Evolutionary conservation across 2,113 vertebrate genomes (phyloP).

Genomic region (Crotophaga sulcirostris): DNA sequence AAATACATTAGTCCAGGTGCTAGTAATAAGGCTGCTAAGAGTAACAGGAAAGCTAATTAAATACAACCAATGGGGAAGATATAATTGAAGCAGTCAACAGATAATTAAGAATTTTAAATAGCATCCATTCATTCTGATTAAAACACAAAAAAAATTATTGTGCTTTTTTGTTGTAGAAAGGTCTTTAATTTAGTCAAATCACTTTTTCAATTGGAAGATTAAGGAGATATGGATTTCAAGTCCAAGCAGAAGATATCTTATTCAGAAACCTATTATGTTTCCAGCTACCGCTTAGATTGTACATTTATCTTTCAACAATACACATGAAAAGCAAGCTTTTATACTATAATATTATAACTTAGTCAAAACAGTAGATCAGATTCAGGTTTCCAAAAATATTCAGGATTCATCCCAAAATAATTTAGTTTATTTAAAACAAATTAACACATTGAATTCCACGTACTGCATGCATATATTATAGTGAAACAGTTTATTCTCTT

Average conservation of each 20-base stretch:
- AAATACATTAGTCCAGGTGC: background rate
- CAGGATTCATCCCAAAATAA: background rate
- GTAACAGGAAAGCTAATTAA: background rate
- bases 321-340: background rate
- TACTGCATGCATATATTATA: background rate
- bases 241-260: background rate
- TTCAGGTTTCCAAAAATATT: background rate
- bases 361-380: background rate
- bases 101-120: slow-evolving; percentile 9
- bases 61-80: background rate
- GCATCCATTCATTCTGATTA: background rate
- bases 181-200: background rate
- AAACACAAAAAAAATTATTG: background rate
- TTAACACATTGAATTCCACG: background rate
- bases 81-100: background rate
- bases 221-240: background rate
- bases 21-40: background rate
- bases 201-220: background rate
- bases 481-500: background rate
- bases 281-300: background rate
- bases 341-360: background rate
- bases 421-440: background rate
- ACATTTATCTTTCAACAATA: background rate
- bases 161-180: background rate
- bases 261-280: background rate